phyloP scores from a whole-genome alignment of 2,797 vertebrate species.

The Darevskia nairensis region DNA sequence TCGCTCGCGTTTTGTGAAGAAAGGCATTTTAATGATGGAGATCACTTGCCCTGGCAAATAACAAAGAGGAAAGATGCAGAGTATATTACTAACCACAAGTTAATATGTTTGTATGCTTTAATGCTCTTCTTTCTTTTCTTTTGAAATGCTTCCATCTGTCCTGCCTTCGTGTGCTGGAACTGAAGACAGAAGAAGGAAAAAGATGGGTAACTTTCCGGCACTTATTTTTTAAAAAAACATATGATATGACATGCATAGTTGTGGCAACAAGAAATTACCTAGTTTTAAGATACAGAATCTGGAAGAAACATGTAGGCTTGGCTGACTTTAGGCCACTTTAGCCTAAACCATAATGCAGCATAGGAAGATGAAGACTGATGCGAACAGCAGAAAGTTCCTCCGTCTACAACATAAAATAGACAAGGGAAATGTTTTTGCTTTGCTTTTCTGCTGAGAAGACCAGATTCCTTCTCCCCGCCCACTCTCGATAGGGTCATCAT shows the following conservation, averaged over 20 bases:
- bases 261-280: constrained; percentile 6
- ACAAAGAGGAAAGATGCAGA: background rate
- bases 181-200: constrained; percentile 86
- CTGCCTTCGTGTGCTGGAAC: constrained; percentile 50
- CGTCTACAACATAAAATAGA: constrained; percentile 22
- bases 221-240: background rate
- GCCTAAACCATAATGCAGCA: constrained; percentile 9
- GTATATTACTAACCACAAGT: constrained; percentile 1
- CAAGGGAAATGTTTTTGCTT: constrained; percentile 17
- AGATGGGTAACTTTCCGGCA: constrained; percentile 85
- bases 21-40: background rate
- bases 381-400: constrained; percentile 18
- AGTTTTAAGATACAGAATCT: constrained; percentile 26
- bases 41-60: constrained; percentile 6
- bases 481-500: background rate
- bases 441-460: background rate
- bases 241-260: background rate
- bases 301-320: background rate
- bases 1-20: background rate
- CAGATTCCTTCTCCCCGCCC: background rate
- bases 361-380: constrained; percentile 32
- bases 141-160: constrained; percentile 54
- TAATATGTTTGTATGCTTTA: constrained; percentile 13
- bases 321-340: background rate
- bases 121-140: constrained; percentile 60